Evolutionary conservation across 2,888 invertebrate species (phyloP), one percentile per base, ranked within the genome.

Genomic region (Torymus tubicola): DNA sequence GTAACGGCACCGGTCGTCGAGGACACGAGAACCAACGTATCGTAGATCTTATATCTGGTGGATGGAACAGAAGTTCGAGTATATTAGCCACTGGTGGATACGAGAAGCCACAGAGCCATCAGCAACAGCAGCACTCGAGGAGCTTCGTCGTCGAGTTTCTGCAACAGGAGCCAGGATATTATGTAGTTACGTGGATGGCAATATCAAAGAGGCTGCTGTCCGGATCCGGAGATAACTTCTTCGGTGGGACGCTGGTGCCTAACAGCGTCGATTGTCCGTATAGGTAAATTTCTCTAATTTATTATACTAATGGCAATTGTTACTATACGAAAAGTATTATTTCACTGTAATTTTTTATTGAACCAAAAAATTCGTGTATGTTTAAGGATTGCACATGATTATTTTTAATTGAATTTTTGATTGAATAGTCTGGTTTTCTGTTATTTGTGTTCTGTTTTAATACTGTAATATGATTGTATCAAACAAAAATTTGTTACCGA

Each of bases 131-230:
- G 61, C 93, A 94, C 85, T 93, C 95, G 11, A 91, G 94, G 82
- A 95, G 95, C 88, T 95, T 95, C 85, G 94, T 95, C 65, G 93
- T 96, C 69, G 95, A 96, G 89, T 95, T 96, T 88, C 89, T 95
- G 53, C 95, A 95, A 87, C 93, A 94, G 69, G 95, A 96, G 87
- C 93, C 94, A 16, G 95, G 95, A 0, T 94, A 93, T 88, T 96
- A 96, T 89, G 93, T 93, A 58, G 94, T 96, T 68, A 94, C 94
- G 85, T 96, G 96, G 96, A 95, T 96, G 91, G 95, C 96, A 85
- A 93, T 96, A 52, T 95, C 95, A 82, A 96, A 94, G 87, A 93
- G 94, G 87, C 93, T 91, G 84, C 91, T 90, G 89, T 81, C 85
- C 2, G 84, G 81, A 5, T 82, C 84, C 31, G 70, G 82, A 2